Conservation (phyloP, 2,797 vertebrate genomes). For the Macrochelys suwanniensis region DNA sequence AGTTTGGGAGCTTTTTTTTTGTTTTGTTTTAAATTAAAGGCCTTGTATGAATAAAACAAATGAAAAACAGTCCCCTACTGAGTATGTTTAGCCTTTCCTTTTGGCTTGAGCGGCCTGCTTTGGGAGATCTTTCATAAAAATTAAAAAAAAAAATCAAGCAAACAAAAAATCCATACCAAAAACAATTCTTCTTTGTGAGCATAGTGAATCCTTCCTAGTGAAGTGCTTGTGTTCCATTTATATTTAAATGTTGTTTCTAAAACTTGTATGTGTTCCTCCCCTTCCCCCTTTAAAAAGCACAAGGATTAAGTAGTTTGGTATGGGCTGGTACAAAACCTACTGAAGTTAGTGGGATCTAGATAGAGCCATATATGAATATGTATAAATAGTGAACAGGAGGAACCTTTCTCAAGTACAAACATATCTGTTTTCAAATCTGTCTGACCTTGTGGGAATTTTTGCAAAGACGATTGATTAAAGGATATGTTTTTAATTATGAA, state of each 20-base stretch:
- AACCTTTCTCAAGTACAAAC: conserved; percentile 4
- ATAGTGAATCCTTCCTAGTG: conserved; percentile 15
- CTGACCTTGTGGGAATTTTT: conserved; percentile 14
- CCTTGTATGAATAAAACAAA: conserved; percentile 57
- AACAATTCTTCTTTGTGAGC: conserved; percentile 43
- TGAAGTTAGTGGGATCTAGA: background rate
- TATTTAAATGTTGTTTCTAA: conserved; percentile 39
- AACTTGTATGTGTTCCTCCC: background rate
- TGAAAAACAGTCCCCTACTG: conserved; percentile 1
- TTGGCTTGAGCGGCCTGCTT: conserved; percentile 13
- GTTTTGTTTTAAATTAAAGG: conserved; percentile 31
- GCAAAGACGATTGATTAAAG: background rate
- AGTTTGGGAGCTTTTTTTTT: conserved; percentile 16
- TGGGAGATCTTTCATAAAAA: conserved; percentile 11
- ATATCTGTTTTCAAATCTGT: conserved; percentile 15
- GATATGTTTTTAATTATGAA: conserved; percentile 3
- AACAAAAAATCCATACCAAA: background rate
- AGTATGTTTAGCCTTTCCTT: background rate
- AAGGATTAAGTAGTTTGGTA: conserved; percentile 11
- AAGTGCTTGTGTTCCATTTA: conserved; percentile 32
- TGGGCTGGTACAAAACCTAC: background rate
- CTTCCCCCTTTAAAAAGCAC: background rate
- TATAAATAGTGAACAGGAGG: conserved; percentile 17
- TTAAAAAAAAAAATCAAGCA: background rate
- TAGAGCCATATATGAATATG: background rate